Evolutionary conservation across 23 tunicate species (phyloP), one percentile per base, ranked within the genome.

Genomic region (Trididemnum clinides): DNA sequence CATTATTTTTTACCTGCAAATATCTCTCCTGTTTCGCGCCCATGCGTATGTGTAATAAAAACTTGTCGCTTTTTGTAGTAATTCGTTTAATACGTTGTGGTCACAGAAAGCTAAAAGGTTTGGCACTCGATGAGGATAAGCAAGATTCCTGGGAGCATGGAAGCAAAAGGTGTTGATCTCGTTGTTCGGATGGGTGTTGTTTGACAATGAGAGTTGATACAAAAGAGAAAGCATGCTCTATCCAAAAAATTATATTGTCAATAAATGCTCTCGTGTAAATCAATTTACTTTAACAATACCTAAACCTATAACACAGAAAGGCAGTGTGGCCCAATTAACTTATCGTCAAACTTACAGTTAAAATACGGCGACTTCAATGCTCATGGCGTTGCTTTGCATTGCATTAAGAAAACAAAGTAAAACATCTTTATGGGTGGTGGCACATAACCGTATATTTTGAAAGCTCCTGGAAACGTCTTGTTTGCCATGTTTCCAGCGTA

Each of bases 131-230:
- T 78, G 83, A 7, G 83, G 83, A 28, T 78, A 78, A 36, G 66
- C 6, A 1, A 29, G 5, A 19, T 51, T 51, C 51, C 65, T 30
- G 6, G 50, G 65, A 10, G 83, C 83, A 33, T 78, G 83, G 66
- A 78, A 78, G 27, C 83, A 78, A 34, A 78, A 78, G 2, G 83
- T 78, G 39, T 51, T 78, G 66, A 78, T 51, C 15, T 33, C 83
- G 18, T 51, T 78, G 83, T 78, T 51, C 31, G 66, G 65, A 1
- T 51, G 34, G 15, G 7, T 19, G 5, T 29, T 37, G 25, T 65
- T 7, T 4, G 5, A 19, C 19, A 7, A 25, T 50, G 66, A 28
- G 5, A 78, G 20, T 34, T 51, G 30, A 39, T 35, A 20, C 20
- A 78, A 32, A 51, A 54, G 39, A 7, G 83, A 3, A 12, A 78